Percentiles rank a stretch among this genome's conserved stretches.
phyloP scores from a whole-genome alignment of 2,113 vertebrate species.

The Toxostoma redivivum region DNA sequence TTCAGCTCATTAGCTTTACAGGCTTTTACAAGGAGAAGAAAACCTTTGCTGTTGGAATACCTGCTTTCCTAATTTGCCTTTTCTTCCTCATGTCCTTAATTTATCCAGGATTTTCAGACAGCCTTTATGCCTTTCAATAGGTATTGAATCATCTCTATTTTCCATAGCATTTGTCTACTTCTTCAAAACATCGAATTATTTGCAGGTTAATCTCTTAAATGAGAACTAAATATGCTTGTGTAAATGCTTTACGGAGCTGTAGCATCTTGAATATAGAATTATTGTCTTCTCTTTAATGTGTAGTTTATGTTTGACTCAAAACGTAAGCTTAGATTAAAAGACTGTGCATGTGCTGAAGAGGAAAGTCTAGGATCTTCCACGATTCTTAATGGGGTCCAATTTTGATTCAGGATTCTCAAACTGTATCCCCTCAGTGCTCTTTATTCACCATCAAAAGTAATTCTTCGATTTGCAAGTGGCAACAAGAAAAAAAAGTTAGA shows the following conservation, averaged over 20 bases:
- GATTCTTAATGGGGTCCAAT: neutral
- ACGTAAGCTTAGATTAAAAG: neutral
- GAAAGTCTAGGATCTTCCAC: neutral
- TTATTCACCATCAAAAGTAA: constrained; percentile 43
- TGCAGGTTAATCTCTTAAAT: neutral
- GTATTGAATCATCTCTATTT: neutral
- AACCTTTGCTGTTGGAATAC: neutral
- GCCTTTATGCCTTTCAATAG: constrained; percentile 20
- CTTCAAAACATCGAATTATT: constrained; percentile 36
- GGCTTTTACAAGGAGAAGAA: neutral
- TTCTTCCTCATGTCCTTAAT: constrained; percentile 2
- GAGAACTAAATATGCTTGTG: neutral
- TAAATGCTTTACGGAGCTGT: neutral
- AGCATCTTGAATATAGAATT: neutral
- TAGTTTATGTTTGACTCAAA: neutral
- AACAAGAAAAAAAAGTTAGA: constrained; percentile 19
- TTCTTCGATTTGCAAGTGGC: constrained; percentile 54
- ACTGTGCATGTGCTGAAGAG: neutral
- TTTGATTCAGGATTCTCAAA: neutral
- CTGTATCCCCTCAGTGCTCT: neutral
- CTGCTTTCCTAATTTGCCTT: neutral
- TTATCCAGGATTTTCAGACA: constrained; percentile 43
- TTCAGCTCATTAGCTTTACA: neutral
- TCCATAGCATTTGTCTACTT: constrained; percentile 20
- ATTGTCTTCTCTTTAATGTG: neutral